Percentiles rank a stretch among this genome's conserved stretches.
phyloP scores from a whole-genome alignment of 2,888 invertebrate genomes.

The Zele albiditarsus region DNA sequence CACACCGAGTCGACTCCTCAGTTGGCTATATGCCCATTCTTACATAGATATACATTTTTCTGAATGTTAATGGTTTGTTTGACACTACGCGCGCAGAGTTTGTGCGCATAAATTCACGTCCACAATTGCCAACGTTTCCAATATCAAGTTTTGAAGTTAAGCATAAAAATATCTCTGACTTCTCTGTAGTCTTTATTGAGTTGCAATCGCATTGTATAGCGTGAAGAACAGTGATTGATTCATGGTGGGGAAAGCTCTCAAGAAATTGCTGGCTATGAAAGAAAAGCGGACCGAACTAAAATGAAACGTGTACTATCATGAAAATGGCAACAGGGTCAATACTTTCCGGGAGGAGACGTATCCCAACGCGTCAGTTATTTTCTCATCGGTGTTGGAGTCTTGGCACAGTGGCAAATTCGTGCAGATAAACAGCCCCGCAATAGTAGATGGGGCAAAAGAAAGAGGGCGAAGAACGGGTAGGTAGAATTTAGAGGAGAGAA shows the following conservation, averaged over 20 bases:
- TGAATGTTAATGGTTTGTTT: background rate
- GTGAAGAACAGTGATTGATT: background rate
- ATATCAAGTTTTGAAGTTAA: background rate
- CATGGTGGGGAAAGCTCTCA: background rate
- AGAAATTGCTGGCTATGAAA: background rate
- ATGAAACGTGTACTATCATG: background rate
- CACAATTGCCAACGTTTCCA: background rate
- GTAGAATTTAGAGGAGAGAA: background rate
- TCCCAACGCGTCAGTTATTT: conserved; percentile 58
- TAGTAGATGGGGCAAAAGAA: background rate
- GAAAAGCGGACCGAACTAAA: background rate
- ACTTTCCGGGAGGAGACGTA: conserved; percentile 51
- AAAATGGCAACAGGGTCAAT: conserved; percentile 5
- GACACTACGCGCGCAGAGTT: background rate
- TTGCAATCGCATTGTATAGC: conserved; percentile 1
- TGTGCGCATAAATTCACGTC: conserved; percentile 30
- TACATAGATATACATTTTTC: background rate
- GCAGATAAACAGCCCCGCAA: conserved; percentile 2
- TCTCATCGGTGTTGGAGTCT: conserved; percentile 49
- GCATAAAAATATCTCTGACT: background rate
- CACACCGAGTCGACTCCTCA: background rate
- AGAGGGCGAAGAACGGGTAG: background rate
- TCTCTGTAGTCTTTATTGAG: background rate
- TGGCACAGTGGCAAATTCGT: conserved; percentile 10
- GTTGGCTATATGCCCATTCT: background rate